Percentiles rank a stretch among this genome's conserved stretches.
phyloP scores from a whole-genome alignment of 2,113 vertebrate genomes.

The Alligator mississippiensis region DNA sequence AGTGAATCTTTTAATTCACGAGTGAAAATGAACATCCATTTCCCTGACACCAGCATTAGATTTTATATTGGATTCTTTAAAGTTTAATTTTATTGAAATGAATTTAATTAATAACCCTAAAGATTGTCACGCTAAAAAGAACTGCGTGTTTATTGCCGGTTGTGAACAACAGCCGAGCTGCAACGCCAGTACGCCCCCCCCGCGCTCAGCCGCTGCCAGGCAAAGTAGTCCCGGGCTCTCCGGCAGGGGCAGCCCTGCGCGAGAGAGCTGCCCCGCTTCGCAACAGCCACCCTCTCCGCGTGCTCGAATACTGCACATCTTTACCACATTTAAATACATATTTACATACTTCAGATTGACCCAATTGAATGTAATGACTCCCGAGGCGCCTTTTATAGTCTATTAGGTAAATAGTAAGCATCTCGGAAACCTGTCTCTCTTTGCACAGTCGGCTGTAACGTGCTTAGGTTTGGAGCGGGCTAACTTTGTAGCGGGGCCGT shows the following conservation, averaged over 20 bases:
- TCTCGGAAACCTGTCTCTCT: not conserved
- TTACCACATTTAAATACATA: conserved; percentile 60
- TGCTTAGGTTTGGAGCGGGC: conserved; percentile 15
- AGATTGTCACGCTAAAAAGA: not conserved
- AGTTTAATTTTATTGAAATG: conserved; percentile 23
- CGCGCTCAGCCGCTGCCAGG: not conserved
- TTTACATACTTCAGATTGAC: conserved; percentile 52
- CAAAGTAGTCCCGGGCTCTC: conserved; percentile 21
- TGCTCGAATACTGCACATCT: conserved; percentile 58
- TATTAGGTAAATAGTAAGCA: conserved; percentile 67
- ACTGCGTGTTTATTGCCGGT: not conserved
- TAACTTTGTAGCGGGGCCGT: conserved; percentile 10
- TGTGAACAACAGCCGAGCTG: conserved; percentile 28
- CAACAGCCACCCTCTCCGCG: not conserved
- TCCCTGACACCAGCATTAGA: conserved; percentile 10
- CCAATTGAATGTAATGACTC: conserved; percentile 51
- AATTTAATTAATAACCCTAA: not conserved
- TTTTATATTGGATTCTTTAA: not conserved
- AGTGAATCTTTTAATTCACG: conserved; percentile 39
- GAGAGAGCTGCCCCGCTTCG: not conserved
- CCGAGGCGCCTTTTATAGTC: conserved; percentile 62
- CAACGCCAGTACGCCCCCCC: not conserved
- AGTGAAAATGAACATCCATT: conserved; percentile 20
- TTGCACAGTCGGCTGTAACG: conserved; percentile 16
- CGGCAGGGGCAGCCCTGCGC: not conserved